phyloP scores from a whole-genome alignment of 2,888 invertebrate species.

The Oxytorus armatus region DNA sequence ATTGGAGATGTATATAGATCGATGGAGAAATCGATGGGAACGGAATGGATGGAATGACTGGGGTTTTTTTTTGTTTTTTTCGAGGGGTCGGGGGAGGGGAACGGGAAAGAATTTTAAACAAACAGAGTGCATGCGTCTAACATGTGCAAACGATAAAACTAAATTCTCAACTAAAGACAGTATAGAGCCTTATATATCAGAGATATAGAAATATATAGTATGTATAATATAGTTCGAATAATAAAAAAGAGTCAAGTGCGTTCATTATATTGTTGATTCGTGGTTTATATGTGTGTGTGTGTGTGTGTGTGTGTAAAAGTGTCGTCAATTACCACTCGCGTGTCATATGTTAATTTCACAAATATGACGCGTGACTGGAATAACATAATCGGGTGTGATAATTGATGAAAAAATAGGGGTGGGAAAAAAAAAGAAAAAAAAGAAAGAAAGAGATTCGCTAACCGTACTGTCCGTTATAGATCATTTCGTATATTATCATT shows the following conservation, averaged over 20 bases:
- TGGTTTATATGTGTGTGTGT: slow-evolving; percentile 23
- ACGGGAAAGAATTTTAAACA: slow-evolving; percentile 78
- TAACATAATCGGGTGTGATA: slow-evolving; percentile 61
- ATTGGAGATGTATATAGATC: slow-evolving; percentile 10
- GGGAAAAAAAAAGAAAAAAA: slow-evolving; percentile 4
- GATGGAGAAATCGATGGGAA: too few relatives aligned
- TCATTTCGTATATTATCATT: background rate
- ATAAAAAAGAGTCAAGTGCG: slow-evolving; percentile 75
- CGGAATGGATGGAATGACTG: too few relatives aligned
- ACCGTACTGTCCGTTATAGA: background rate
- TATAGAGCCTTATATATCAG: slow-evolving; percentile 83
- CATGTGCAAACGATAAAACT: slow-evolving; percentile 85
- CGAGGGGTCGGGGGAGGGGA: slow-evolving; percentile 5
- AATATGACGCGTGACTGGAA: slow-evolving; percentile 60
- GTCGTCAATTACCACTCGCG: slow-evolving; percentile 80
- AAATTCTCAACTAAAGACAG: slow-evolving; percentile 84
- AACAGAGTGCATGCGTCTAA: slow-evolving; percentile 84
- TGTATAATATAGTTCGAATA: slow-evolving; percentile 72
- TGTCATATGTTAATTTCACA: slow-evolving; percentile 76
- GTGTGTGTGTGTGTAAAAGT: slow-evolving; percentile 73
- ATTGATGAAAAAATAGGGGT: background rate
- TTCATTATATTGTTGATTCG: slow-evolving; percentile 70
- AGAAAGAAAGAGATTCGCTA: slow-evolving; percentile 18
- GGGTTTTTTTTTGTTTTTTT: too few relatives aligned
- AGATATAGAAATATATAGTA: slow-evolving; percentile 81